These are phyloP conservation scores for Mesochorus sp. DNA, from an alignment of 2,888 invertebrate genomes.

Conservation along the genomic window DNA sequence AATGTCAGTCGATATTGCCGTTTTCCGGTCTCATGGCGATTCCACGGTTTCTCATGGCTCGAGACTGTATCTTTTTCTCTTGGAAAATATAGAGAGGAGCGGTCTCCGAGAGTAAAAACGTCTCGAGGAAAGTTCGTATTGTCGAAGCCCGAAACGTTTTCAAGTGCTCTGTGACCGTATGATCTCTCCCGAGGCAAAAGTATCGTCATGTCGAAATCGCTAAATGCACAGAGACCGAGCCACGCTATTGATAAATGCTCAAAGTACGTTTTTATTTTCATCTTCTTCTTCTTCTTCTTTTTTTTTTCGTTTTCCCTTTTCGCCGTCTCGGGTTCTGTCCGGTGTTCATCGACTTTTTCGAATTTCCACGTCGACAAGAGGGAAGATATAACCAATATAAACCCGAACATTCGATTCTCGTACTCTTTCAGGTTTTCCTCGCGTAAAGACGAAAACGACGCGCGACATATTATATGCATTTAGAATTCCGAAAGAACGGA, in stretches of 20 bases:
- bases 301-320: slow-evolving; percentile 43
- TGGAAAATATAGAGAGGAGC: background rate
- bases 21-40: slow-evolving; percentile 44
- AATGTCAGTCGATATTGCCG: slow-evolving; percentile 48
- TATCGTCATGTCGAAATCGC: slow-evolving; percentile 18
- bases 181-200: background rate
- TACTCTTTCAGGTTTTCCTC: slow-evolving; percentile 11
- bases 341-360: slow-evolving; percentile 18
- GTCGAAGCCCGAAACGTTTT: slow-evolving; percentile 41
- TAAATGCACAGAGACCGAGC: slow-evolving; percentile 32
- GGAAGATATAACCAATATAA: slow-evolving; percentile 8
- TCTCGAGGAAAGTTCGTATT: slow-evolving; percentile 48
- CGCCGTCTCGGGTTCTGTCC: slow-evolving; percentile 26
- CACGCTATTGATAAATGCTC: slow-evolving; percentile 71
- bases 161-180: slow-evolving; percentile 24
- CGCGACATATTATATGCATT: background rate
- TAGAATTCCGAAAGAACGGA: background rate
- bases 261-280: slow-evolving; percentile 29
- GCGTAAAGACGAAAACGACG: slow-evolving; percentile 15
- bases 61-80: slow-evolving; percentile 8
- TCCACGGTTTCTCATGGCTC: slow-evolving; percentile 25
- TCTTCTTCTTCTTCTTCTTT: slow-evolving; percentile 9
- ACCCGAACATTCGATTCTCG: slow-evolving; percentile 5
- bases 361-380: slow-evolving; percentile 62
- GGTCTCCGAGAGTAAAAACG: slow-evolving; percentile 17